These are phyloP conservation scores for Folsomia candida DNA, from an alignment of 2,888 invertebrate species.

Conservation along the genomic window DNA sequence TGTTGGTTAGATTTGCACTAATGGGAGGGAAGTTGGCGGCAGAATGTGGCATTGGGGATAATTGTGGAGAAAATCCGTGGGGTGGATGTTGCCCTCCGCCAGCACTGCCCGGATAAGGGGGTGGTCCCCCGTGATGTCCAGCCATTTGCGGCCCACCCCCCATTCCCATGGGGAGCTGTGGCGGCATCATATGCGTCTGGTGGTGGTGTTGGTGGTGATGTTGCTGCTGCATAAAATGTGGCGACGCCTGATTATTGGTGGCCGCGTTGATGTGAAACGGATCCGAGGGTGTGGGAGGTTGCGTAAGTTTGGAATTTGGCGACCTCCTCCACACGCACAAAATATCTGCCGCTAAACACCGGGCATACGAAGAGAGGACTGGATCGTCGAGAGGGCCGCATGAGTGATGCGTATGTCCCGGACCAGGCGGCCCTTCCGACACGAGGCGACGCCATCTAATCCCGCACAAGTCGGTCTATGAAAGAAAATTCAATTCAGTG, in stretches of 20 bases:
- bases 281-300: slow-evolving; percentile 28
- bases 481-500: slow-evolving; percentile 52
- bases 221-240: slow-evolving; percentile 43
- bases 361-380: slow-evolving; percentile 83
- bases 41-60: slow-evolving; percentile 59
- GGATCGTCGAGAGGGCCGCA: slow-evolving; percentile 81
- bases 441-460: slow-evolving; percentile 98
- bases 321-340: slow-evolving; percentile 97
- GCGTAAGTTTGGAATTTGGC: slow-evolving; percentile 53
- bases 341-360: slow-evolving; percentile 89
- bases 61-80: slow-evolving; percentile 59
- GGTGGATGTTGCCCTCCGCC: slow-evolving; percentile 34
- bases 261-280: slow-evolving; percentile 40
- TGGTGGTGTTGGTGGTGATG: slow-evolving; percentile 26
- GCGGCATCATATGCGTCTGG: slow-evolving; percentile 41
- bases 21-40: slow-evolving; percentile 24
- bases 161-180: slow-evolving; percentile 29
- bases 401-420: slow-evolving; percentile 53
- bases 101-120: slow-evolving; percentile 55
- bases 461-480: slow-evolving; percentile 97
- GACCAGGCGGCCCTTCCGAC: slow-evolving; percentile 66
- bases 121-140: slow-evolving; percentile 52
- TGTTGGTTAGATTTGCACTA: slow-evolving; percentile 50
- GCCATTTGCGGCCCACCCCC: slow-evolving; percentile 29
- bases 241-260: slow-evolving; percentile 31